Percentiles rank a stretch among this genome's conserved stretches.
These are phyloP conservation scores for Muschampia plurimacula DNA, from an alignment of 2,888 invertebrate genomes.

Conservation along the genomic window DNA sequence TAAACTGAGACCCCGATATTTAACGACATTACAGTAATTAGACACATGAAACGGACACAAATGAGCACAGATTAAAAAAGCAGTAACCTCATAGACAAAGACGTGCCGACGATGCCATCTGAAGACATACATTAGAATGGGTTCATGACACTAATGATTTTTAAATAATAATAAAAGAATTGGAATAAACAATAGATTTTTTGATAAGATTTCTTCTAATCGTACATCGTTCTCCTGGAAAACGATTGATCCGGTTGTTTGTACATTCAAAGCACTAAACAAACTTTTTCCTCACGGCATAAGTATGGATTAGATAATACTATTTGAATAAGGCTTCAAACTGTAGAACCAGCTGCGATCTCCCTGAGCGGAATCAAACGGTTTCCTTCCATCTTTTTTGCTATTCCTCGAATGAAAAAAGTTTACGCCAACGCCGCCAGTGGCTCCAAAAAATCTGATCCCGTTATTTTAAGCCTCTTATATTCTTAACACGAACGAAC, in stretches of 20 bases:
- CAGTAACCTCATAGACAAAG: too few relatives aligned
- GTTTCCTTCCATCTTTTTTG: conserved; percentile 24
- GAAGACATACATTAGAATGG: too few relatives aligned
- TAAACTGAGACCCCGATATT: too few relatives aligned
- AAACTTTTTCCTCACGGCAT: background rate
- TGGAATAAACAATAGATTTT: background rate
- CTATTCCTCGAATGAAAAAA: conserved; percentile 51
- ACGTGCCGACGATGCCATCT: too few relatives aligned
- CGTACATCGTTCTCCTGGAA: background rate
- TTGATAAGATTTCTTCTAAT: background rate
- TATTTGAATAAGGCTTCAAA: conserved; percentile 44
- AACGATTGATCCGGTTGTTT: background rate
- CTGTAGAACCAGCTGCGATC: conserved; percentile 42
- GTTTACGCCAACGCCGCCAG: conserved; percentile 38
- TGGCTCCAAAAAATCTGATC: conserved; percentile 55
- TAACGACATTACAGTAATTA: too few relatives aligned
- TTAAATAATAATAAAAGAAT: too few relatives aligned
- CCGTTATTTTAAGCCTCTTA: conserved; percentile 76
- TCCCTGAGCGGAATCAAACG: conserved; percentile 31
- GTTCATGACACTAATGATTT: too few relatives aligned
- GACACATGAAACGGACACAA: too few relatives aligned
- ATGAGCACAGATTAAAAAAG: too few relatives aligned
- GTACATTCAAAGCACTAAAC: background rate
- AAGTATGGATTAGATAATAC: conserved; percentile 39
- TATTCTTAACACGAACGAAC: conserved; percentile 65